These are phyloP conservation scores for Lepidochrysops patricia DNA, from an alignment of 2,888 invertebrate genomes.

Conservation along the genomic window DNA sequence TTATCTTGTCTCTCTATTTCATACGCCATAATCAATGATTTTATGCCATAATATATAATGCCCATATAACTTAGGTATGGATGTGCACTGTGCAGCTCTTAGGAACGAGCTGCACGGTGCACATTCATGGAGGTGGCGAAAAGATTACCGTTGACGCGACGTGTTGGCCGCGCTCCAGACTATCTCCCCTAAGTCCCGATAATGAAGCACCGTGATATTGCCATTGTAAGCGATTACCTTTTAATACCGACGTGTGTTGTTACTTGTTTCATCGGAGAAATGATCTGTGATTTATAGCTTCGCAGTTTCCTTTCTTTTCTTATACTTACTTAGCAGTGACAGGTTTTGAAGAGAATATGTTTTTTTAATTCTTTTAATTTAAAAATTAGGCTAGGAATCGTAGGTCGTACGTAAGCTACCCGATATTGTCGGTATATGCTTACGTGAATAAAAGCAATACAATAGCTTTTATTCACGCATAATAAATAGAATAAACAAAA, in stretches of 20 bases:
- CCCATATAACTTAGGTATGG: background rate
- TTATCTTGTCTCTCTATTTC: no score
- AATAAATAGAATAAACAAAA: background rate
- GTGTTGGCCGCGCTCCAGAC: background rate
- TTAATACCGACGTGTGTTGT: background rate
- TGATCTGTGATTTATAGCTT: background rate
- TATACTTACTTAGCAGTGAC: no score
- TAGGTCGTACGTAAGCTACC: no score
- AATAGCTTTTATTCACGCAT: background rate
- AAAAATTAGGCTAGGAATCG: background rate
- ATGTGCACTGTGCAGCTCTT: no score
- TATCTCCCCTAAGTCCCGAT: background rate
- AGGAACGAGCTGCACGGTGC: background rate
- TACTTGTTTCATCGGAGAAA: background rate
- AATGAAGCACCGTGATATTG: constrained; percentile 7
- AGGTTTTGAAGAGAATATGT: no score
- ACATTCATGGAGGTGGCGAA: constrained; percentile 10
- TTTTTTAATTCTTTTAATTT: no score
- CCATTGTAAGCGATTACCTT: constrained; percentile 9
- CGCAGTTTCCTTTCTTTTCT: background rate
- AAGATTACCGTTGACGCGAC: constrained; percentile 6
- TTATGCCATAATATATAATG: background rate
- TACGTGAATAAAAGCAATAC: no score
- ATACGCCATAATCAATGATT: no score
- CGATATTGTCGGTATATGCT: no score